phyloP scores from a whole-genome alignment of 2,797 vertebrate species.

The Setipinna tenuifilis region DNA sequence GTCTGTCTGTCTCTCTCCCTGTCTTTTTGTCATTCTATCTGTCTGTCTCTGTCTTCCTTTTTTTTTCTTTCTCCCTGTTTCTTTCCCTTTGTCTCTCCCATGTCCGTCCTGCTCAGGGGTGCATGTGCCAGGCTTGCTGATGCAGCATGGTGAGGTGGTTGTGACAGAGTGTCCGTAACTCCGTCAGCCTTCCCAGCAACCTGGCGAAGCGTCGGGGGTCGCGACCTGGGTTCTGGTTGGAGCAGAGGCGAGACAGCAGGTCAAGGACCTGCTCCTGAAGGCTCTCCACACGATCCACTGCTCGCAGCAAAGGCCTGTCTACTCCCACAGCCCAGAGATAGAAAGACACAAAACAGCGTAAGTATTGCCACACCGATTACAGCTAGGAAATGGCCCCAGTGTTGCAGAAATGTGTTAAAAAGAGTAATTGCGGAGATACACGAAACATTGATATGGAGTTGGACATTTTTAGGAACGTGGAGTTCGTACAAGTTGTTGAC shows the following conservation, averaged over 20 bases:
- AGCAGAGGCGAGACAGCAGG: conserved; percentile 87
- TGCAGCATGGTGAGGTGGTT: conserved; percentile 82
- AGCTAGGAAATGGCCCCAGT: not conserved
- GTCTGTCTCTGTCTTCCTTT: conserved; percentile 31
- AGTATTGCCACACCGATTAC: not conserved
- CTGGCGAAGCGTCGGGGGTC: conserved; percentile 89
- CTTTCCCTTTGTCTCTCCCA: not conserved
- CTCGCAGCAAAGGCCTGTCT: conserved; percentile 72
- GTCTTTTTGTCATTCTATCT: conserved; percentile 34
- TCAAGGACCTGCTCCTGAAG: conserved; percentile 93
- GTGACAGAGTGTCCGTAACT: conserved; percentile 90
- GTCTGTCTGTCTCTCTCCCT: too few relatives aligned
- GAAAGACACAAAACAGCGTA: not conserved
- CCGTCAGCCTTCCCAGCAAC: conserved; percentile 90
- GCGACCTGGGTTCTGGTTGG: conserved; percentile 69
- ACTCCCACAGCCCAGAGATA: conserved; percentile 14
- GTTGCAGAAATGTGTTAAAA: not conserved
- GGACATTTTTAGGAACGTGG: not conserved
- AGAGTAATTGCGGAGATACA: not conserved
- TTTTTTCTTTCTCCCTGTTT: not conserved
- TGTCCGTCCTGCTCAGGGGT: conserved; percentile 36
- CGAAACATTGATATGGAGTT: not conserved
- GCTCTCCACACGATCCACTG: conserved; percentile 81
- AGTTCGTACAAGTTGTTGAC: not conserved
- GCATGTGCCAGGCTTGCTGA: conserved; percentile 62